Conservation (phyloP, 1,140 invertebrate genomes). For the Zaprionus tsacasi region DNA sequence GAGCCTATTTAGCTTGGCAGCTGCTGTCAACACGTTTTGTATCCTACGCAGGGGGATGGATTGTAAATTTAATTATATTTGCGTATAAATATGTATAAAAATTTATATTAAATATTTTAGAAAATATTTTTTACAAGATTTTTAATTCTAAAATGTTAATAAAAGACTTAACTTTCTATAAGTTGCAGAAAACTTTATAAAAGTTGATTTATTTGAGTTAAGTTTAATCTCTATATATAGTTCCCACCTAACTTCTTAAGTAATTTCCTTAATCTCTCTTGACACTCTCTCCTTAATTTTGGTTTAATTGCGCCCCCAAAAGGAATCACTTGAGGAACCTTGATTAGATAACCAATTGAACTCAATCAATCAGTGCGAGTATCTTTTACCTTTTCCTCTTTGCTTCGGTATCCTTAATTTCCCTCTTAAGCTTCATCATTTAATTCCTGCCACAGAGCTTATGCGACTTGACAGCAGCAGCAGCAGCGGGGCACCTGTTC, state of each 20-base stretch:
- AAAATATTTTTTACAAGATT: too few species aligned
- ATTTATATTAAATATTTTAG: background rate
- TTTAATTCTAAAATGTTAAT: too few species aligned
- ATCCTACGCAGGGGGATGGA: background rate
- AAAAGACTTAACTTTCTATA: too few species aligned
- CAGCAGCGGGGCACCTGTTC: slow-evolving; percentile 20
- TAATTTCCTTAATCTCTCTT: too few species aligned
- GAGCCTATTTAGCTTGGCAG: slow-evolving; percentile 1
- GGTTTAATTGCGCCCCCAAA: background rate
- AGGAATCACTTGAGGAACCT: background rate
- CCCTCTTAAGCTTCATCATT: background rate
- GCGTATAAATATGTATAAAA: background rate
- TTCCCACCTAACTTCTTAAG: too few species aligned
- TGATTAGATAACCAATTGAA: slow-evolving; percentile 1
- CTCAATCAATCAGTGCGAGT: slow-evolving; percentile 22
- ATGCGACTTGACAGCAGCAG: background rate
- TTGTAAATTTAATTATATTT: slow-evolving; percentile 1
- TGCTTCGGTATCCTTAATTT: background rate
- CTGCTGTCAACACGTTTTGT: slow-evolving; percentile 11
- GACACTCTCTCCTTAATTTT: background rate
- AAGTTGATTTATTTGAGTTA: too few species aligned
- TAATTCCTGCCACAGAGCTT: background rate
- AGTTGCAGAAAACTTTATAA: too few species aligned
- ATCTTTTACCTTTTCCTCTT: slow-evolving; percentile 1
- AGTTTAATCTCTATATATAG: too few species aligned